Evolutionary conservation across 2,113 vertebrate species (phyloP).

Genomic region (Australoheros scitulus): DNA sequence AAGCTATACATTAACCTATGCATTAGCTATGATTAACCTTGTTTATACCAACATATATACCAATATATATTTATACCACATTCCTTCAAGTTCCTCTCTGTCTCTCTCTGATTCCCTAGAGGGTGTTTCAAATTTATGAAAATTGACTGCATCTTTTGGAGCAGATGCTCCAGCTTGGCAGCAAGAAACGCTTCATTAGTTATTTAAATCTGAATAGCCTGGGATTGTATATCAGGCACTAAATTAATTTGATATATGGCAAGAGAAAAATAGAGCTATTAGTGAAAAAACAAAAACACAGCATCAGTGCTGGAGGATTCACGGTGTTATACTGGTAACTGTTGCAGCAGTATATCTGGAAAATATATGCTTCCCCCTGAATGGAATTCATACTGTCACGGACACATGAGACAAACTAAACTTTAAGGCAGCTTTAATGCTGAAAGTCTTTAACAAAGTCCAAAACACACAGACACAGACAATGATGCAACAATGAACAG

Average conservation of each 20-base stretch:
- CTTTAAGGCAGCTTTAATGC: too few relatives aligned
- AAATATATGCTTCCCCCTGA: constrained; percentile 6
- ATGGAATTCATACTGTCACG: not conserved
- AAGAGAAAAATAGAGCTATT: constrained; percentile 58
- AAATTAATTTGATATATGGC: constrained; percentile 69
- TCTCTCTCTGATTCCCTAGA: constrained; percentile 41
- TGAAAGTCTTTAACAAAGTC: too few relatives aligned
- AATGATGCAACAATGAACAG: too few relatives aligned
- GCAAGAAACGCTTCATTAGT: constrained; percentile 66
- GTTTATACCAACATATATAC: constrained; percentile 7
- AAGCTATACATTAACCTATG: constrained; percentile 26
- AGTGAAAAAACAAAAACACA: constrained; percentile 57
- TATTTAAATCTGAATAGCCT: constrained; percentile 73
- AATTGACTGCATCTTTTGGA: constrained; percentile 69
- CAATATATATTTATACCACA: not conserved
- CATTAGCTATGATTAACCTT: constrained; percentile 31
- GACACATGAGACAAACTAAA: too few relatives aligned
- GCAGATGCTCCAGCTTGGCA: constrained; percentile 73
- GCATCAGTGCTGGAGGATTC: constrained; percentile 22
- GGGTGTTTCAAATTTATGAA: constrained; percentile 69
- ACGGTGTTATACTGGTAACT: not conserved
- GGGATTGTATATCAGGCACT: constrained; percentile 56
- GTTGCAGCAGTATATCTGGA: constrained; percentile 12
- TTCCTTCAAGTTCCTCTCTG: constrained; percentile 12
- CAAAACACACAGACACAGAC: too few relatives aligned